A percentile compares a stretch with the other conserved stretches of the same genome.
These are phyloP conservation scores for Sebastes cheni DNA, from an alignment of 2,797 vertebrate species.

Conservation along the genomic window DNA sequence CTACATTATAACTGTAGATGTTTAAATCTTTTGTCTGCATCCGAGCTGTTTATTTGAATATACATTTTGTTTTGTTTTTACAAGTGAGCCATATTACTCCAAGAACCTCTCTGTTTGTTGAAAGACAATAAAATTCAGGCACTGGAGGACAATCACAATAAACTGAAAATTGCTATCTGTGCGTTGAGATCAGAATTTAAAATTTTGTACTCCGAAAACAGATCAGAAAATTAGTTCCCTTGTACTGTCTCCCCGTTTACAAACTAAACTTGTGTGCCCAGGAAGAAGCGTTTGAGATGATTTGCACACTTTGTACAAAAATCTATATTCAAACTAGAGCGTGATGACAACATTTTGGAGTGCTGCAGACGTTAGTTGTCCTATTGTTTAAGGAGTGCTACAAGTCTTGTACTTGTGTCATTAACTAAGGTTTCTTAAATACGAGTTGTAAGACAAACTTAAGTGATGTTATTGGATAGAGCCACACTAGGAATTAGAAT, in stretches of 20 bases:
- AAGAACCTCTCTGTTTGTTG: background rate
- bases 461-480: background rate
- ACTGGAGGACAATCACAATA: constrained; percentile 18
- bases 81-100: background rate
- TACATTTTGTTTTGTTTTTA: background rate
- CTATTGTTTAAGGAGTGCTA: background rate
- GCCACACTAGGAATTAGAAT: background rate
- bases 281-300: background rate
- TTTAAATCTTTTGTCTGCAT: background rate
- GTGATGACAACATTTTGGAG: background rate
- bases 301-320: background rate
- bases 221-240: background rate
- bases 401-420: background rate
- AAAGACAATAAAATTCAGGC: constrained; percentile 28
- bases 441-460: background rate
- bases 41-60: background rate
- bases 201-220: background rate
- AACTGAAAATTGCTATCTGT: background rate
- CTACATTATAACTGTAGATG: background rate
- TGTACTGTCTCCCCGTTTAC: background rate
- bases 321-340: background rate
- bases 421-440: background rate
- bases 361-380: background rate
- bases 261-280: background rate
- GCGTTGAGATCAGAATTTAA: background rate